A percentile compares a stretch with the other conserved stretches of the same genome.
These are phyloP conservation scores for Cataglyphis albicans DNA, from an alignment of 2,888 invertebrate species.

Conservation along the genomic window DNA sequence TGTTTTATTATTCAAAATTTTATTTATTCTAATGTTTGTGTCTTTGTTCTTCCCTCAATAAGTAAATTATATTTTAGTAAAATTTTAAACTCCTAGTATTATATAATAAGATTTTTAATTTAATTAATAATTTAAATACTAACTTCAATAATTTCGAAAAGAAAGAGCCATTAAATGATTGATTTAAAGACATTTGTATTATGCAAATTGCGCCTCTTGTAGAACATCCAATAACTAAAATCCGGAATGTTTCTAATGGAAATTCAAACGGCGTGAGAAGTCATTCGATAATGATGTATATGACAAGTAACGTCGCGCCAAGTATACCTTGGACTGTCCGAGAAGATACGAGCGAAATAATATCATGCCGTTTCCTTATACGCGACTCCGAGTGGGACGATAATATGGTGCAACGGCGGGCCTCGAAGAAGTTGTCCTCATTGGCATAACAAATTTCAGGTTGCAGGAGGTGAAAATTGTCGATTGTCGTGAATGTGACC, in stretches of 20 bases:
- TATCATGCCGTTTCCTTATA: constrained; percentile 41
- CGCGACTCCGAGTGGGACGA: constrained; percentile 43
- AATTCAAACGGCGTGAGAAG: constrained; percentile 11
- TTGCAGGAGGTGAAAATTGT: constrained; percentile 54
- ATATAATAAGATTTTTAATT: background rate
- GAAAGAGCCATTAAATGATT: background rate
- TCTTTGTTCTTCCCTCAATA: background rate
- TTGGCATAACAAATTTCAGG: constrained; percentile 65
- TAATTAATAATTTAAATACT: background rate
- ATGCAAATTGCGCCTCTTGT: background rate
- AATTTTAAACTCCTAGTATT: background rate
- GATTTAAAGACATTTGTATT: background rate
- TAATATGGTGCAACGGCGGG: constrained; percentile 49
- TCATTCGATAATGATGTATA: constrained; percentile 31
- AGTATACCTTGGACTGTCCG: constrained; percentile 5
- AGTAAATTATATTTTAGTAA: background rate
- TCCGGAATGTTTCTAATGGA: background rate
- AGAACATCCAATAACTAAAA: background rate
- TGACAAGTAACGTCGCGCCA: background rate
- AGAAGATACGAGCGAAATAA: constrained; percentile 8
- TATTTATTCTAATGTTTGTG: background rate
- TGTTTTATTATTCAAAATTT: background rate
- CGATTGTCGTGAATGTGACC: constrained; percentile 52
- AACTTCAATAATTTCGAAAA: background rate
- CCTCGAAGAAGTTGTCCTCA: constrained; percentile 47